Conservation (phyloP, 37 sponge, comb jelly and placozoan genomes). For the Mnemiopsis leidyi region DNA sequence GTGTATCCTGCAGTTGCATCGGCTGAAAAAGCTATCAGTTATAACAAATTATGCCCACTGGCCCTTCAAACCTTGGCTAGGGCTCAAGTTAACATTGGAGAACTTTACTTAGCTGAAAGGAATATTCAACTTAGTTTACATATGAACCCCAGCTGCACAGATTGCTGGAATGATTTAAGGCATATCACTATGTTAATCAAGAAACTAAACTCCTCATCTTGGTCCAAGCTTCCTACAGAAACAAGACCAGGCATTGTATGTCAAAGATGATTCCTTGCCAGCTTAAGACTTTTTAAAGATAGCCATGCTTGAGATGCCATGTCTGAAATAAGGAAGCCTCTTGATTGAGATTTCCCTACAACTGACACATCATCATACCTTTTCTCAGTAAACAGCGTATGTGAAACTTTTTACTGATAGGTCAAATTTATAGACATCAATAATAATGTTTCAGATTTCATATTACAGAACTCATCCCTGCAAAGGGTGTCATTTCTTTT, state of each 20-base stretch:
- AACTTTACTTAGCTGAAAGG: conserved; percentile 77
- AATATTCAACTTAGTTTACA: conserved; percentile 83
- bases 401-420: too few relatives aligned
- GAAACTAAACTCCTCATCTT: not conserved
- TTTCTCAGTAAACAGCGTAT: too few relatives aligned
- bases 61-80: conserved; percentile 82
- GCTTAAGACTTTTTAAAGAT: too few relatives aligned
- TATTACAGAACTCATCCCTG: too few relatives aligned
- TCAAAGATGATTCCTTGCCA: too few relatives aligned
- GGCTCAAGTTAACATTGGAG: conserved; percentile 88
- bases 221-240: not conserved
- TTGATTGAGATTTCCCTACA: too few relatives aligned
- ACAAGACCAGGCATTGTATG: conserved; percentile 55
- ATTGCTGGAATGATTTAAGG: conserved; percentile 66
- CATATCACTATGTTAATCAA: not conserved
- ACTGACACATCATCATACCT: too few relatives aligned
- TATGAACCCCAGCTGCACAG: conserved; percentile 76
- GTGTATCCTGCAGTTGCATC: conserved; percentile 82
- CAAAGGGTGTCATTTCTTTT: too few relatives aligned
- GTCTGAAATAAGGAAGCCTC: too few relatives aligned
- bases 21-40: conserved; percentile 78
- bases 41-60: conserved; percentile 71
- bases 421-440: too few relatives aligned
- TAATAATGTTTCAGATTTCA: too few relatives aligned
- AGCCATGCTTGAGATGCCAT: too few relatives aligned